phyloP scores from a whole-genome alignment of 2,888 invertebrate genomes.

The Leptinotarsa peninsularis region DNA sequence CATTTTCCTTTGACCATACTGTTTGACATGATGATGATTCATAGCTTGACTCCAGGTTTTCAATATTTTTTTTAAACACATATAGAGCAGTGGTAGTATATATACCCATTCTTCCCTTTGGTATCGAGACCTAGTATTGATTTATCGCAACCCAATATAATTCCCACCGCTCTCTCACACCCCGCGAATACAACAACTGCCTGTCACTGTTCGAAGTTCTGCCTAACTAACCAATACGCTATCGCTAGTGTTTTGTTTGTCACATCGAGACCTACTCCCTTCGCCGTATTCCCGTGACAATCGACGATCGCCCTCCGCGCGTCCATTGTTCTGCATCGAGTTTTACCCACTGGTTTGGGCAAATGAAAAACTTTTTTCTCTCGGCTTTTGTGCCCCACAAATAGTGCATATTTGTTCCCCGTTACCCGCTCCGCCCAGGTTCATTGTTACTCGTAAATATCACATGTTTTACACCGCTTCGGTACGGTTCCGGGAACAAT shows the following conservation, averaged over 20 bases:
- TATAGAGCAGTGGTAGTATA: too few relatives aligned
- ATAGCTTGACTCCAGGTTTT: too few relatives aligned
- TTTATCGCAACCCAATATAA: not conserved
- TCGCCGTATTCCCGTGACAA: slow-evolving; percentile 55
- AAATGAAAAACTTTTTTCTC: slow-evolving; percentile 50
- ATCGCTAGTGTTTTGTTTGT: slow-evolving; percentile 20
- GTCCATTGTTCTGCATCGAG: slow-evolving; percentile 50
- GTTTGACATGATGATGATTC: too few relatives aligned
- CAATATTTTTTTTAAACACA: too few relatives aligned
- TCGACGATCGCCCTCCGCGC: slow-evolving; percentile 55
- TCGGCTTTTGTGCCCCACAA: slow-evolving; percentile 46
- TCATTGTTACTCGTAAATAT: slow-evolving; percentile 37
- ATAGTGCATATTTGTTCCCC: slow-evolving; percentile 40
- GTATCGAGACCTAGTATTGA: not conserved
- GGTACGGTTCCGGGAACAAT: slow-evolving; percentile 30
- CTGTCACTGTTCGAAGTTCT: slow-evolving; percentile 18
- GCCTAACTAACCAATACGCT: slow-evolving; percentile 37
- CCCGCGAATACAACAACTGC: not conserved
- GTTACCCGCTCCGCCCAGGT: slow-evolving; percentile 39
- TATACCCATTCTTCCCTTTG: not conserved
- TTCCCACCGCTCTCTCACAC: not conserved
- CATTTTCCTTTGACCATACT: too few relatives aligned
- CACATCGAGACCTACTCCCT: slow-evolving; percentile 50
- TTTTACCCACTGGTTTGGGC: slow-evolving; percentile 50
- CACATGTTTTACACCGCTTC: slow-evolving; percentile 33